Evolutionary conservation across 2,113 vertebrate genomes (phyloP).

Genomic region (Theristicus caerulescens): DNA sequence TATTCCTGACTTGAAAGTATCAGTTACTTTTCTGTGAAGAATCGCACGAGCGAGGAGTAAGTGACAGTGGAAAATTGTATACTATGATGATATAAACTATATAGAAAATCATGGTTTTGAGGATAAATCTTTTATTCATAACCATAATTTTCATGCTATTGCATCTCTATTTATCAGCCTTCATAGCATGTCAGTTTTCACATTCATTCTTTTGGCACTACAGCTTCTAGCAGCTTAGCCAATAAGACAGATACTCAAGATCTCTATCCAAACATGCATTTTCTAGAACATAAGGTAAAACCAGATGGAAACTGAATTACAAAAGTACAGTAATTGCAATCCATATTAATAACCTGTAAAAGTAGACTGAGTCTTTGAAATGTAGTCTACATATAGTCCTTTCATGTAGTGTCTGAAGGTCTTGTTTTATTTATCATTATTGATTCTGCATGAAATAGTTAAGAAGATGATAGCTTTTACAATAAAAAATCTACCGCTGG

Average conservation of each 20-base stretch:
- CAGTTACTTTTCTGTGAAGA: slow-evolving; percentile 26
- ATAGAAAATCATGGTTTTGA: background rate
- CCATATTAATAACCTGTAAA: background rate
- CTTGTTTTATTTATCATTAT: slow-evolving; percentile 30
- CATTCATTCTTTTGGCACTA: slow-evolving; percentile 25
- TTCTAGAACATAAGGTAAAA: slow-evolving; percentile 26
- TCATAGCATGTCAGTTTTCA: slow-evolving; percentile 31
- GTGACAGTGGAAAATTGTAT: slow-evolving; percentile 32
- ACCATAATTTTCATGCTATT: slow-evolving; percentile 47
- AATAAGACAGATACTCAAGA: background rate
- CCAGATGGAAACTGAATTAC: slow-evolving; percentile 12
- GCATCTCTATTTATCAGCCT: slow-evolving; percentile 56
- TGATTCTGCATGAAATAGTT: background rate
- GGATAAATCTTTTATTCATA: slow-evolving; percentile 59
- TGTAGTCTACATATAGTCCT: background rate
- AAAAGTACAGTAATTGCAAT: background rate
- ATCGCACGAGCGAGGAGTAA: background rate
- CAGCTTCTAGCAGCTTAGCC: background rate
- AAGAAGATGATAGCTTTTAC: background rate
- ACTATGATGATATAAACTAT: slow-evolving; percentile 27
- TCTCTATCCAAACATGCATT: slow-evolving; percentile 2
- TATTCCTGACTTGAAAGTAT: slow-evolving; percentile 42
- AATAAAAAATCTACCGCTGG: background rate
- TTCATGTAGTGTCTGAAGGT: background rate
- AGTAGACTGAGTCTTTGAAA: background rate